Evolutionary conservation across 2,888 invertebrate species (phyloP), one percentile per base, ranked within the genome.

Genomic region (Himalopsyche kuldschensis): DNA sequence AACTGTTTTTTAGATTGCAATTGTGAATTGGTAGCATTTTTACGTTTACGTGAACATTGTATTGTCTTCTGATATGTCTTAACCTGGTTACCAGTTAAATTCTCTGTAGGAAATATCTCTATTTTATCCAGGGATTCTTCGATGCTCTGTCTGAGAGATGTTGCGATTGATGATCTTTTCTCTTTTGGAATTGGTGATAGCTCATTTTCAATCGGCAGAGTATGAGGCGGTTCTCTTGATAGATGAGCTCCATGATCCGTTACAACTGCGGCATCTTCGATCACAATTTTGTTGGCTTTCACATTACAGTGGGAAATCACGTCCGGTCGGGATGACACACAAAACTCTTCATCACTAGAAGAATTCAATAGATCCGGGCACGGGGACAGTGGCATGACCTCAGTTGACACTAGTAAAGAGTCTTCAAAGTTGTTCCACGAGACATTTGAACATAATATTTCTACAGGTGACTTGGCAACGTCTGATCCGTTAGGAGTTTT

Each of bases 321-420:
- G 15, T 82, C 82, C 20, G 82, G 82, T 27, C 35, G 79, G 24
- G 31, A 41, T 30, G 78, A 3, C 1, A 79, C 79, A 24, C 17
- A 63, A 32, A 35, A 48, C 10, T 78, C 78, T 20, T 63, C 78
- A 41, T 82, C 79, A 5, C 63, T 69, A 31, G 79, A 35, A 20
- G 75, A 79, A 15, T 47, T 79, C 24, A 82, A 24, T 47, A 82
- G 15, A 75, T 82, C 82, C 1, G 82, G 82, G 32, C 79, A 82
- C 31, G 79, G 69, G n/a, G 82, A 82, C 10, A 41, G n/a, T 11
- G 27, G 15, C 24, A 4, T 24, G 15, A 15, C 30, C 0, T 24
- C 69, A 11, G 69, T 27, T 2, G 69, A 27, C 30, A 27, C 27
- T 41, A 41, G 0, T 69, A 69, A 69, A 11, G 69, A 69, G 15